Evolutionary conservation across 2,113 vertebrate species (phyloP), one percentile per base, ranked within the genome.

Genomic region (Saguinus imperator): DNA sequence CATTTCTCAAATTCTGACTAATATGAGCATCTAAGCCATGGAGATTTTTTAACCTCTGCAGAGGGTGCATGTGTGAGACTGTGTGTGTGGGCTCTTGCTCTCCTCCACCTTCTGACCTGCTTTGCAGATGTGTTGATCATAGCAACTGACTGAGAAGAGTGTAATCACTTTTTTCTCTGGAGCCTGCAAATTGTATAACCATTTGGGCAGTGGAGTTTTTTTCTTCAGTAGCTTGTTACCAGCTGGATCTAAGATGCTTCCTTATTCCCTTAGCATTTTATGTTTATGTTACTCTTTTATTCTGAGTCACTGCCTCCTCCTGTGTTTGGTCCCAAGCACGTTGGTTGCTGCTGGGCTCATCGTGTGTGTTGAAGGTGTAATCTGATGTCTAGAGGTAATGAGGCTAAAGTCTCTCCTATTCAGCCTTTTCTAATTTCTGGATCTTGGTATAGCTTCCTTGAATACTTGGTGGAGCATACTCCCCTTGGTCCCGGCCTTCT

Each of bases 271-370:
- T 88, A 68, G 55, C 20, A 35, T 58, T 84, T 88, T 73, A 37
- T 52, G 75, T 66, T 89, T 6, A 2, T 73, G 0, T 88, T 94
- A 37, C 81, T 89, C 40, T 93, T 88, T 91, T 91, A 80, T 88
- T 95, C 45, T 81, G 73, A 95, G 73, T 94, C 48, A 75, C 57
- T n/a, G 73, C 35, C 3, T 87, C 55, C 52, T 95, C 61, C 55
- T 58, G 40, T 88, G 81, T 45, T 97, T 88, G 87, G 27, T 75
- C 37, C 43, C 64, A 64, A 45, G 93, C 17, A 57, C 55, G 48
- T 58, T 91, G 43, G 40, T 48, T 68, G 75, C 87, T 61, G 32
- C 81, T 87, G 85, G 66, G 55, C 27, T 86, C n/a, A 35, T 7
- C 13, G 16, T 77, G 17, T 29, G 0, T 37, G 32, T 50, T 76